These are phyloP conservation scores for Eustalomyia histrio DNA, from an alignment of 2,888 invertebrate genomes.

Conservation along the genomic window DNA sequence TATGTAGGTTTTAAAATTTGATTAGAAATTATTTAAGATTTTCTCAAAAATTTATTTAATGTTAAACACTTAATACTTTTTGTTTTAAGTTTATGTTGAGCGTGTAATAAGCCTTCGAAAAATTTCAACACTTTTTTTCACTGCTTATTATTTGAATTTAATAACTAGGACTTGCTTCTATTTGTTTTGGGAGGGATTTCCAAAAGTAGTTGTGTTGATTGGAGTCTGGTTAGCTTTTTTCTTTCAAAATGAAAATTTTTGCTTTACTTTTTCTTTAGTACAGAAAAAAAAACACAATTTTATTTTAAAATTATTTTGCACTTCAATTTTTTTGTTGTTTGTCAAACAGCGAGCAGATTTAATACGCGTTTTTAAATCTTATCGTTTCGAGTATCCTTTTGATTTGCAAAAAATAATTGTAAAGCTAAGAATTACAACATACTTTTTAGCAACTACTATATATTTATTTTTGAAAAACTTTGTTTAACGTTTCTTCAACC, in stretches of 20 bases:
- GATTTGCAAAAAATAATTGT: slow-evolving; percentile 43
- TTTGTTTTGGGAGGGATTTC: slow-evolving; percentile 61
- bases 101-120: slow-evolving; percentile 75
- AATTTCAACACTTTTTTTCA: slow-evolving; percentile 72
- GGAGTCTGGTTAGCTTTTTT: slow-evolving; percentile 73
- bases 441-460: slow-evolving; percentile 74
- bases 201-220: slow-evolving; percentile 66
- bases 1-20: slow-evolving; percentile 58
- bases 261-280: slow-evolving; percentile 43
- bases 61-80: slow-evolving; percentile 74
- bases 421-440: slow-evolving; percentile 78
- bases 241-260: slow-evolving; percentile 62
- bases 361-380: slow-evolving; percentile 40
- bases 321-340: slow-evolving; percentile 19
- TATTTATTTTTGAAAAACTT: slow-evolving; percentile 51
- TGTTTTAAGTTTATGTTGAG: slow-evolving; percentile 48
- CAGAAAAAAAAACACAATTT: slow-evolving; percentile 65
- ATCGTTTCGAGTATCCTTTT: slow-evolving; percentile 36
- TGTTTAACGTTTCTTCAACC: slow-evolving; percentile 70
- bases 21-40: slow-evolving; percentile 55
- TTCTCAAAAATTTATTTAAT: slow-evolving; percentile 73
- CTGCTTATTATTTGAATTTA: slow-evolving; percentile 72
- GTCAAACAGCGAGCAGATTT: too few species aligned
- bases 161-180: slow-evolving; percentile 61
- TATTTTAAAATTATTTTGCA: slow-evolving; percentile 41